Conservation (phyloP, 2,113 vertebrate species). For the Pteruthius melanotis region DNA sequence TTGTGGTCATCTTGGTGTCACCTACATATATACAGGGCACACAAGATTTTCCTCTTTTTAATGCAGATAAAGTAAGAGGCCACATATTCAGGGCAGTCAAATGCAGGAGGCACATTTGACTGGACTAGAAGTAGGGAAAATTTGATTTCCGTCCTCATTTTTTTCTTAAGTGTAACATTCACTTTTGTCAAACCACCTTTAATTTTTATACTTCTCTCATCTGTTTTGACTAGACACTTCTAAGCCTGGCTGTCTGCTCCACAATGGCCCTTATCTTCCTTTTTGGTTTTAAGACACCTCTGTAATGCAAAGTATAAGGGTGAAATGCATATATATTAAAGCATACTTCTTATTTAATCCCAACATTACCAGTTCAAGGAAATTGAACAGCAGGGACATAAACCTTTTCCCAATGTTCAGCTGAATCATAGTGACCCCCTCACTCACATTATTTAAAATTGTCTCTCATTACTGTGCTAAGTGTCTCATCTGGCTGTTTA, state of each 20-base stretch:
- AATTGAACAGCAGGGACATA: not conserved
- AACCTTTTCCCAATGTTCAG: not conserved
- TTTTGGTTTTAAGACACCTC: not conserved
- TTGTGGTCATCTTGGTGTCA: fast-evolving
- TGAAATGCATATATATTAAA: not conserved
- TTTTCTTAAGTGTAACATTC: not conserved
- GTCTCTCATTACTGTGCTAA: not conserved
- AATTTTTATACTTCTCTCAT: not conserved
- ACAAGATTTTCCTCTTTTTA: not conserved
- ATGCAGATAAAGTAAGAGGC: not conserved
- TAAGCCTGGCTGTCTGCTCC: not conserved
- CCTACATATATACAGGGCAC: not conserved
- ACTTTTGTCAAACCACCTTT: not conserved
- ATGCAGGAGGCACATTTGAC: not conserved
- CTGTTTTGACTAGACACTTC: not conserved
- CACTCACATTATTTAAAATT: not conserved
- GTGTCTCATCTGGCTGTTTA: not conserved
- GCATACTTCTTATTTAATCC: not conserved
- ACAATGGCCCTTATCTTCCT: not conserved
- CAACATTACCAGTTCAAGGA: not conserved
- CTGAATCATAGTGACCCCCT: not conserved
- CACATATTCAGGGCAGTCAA: not conserved
- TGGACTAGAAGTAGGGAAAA: not conserved
- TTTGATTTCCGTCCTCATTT: not conserved
- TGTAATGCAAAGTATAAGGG: not conserved